Evolutionary conservation across 2,797 vertebrate species (phyloP).

Genomic region (Lepilemur ruficaudatus): DNA sequence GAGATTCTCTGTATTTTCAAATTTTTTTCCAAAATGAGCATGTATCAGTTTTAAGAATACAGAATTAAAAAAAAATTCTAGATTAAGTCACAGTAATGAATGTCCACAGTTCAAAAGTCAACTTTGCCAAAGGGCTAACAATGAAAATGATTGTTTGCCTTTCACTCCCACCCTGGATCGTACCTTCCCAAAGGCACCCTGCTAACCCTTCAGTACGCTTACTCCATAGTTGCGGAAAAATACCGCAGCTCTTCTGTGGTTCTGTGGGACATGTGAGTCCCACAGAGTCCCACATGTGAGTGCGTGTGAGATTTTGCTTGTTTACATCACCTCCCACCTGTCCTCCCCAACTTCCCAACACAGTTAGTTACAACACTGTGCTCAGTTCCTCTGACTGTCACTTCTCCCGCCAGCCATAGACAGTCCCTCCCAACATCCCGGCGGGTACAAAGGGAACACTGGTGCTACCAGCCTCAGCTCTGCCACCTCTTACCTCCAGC

Average conservation of each 20-base stretch:
- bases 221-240: background rate
- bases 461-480: too few relatives aligned
- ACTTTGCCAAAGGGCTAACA: background rate
- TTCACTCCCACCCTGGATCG: background rate
- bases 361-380: too few relatives aligned
- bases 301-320: background rate
- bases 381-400: background rate
- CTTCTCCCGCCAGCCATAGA: background rate
- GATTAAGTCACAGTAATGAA: background rate
- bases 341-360: background rate
- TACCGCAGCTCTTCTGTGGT: background rate
- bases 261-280: accelerated
- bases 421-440: background rate
- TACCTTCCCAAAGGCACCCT: background rate
- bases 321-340: too few relatives aligned
- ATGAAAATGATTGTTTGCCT: background rate
- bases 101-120: background rate
- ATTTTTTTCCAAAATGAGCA: background rate
- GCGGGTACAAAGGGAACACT: background rate
- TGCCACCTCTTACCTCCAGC: background rate
- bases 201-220: background rate
- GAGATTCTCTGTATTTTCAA: background rate
- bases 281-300: too few relatives aligned
- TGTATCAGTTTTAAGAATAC: background rate
- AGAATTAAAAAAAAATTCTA: background rate